Evolutionary conservation across 2,888 invertebrate species (phyloP).

Genomic region (Calliopum simillimum): DNA sequence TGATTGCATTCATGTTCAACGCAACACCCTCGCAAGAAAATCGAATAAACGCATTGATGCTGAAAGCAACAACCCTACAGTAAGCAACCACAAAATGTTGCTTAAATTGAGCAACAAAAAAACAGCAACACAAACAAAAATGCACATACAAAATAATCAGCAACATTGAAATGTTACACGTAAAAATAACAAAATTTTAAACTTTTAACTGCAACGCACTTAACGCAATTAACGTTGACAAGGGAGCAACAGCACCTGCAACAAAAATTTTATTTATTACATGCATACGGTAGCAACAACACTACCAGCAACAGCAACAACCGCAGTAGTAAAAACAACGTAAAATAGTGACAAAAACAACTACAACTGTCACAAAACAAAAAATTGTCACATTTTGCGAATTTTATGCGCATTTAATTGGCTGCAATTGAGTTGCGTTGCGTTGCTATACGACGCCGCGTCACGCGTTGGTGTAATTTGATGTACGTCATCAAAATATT

Average conservation of each 20-base stretch:
- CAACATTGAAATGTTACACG: too few species aligned
- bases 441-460: constrained; percentile 4
- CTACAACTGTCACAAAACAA: constrained; percentile 14
- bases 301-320: constrained; percentile 21
- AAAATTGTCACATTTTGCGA: constrained; percentile 29
- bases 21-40: too few species aligned
- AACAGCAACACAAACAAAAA: too few species aligned
- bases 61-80: too few species aligned
- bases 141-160: too few species aligned
- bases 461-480: not conserved
- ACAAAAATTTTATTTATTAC: not conserved
- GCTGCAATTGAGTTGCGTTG: constrained; percentile 17
- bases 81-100: too few species aligned
- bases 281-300: too few species aligned
- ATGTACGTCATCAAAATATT: not conserved
- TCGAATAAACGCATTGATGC: too few species aligned
- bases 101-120: too few species aligned
- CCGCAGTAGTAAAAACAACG: too few species aligned
- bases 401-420: constrained; percentile 30
- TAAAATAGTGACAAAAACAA: constrained; percentile 31
- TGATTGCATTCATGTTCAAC: too few species aligned
- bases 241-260: constrained; percentile 33
- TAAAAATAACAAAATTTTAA: not conserved
- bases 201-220: constrained; percentile 18
- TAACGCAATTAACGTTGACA: constrained; percentile 31